These are phyloP conservation scores for Crocallis elinguaria DNA, from an alignment of 2,888 invertebrate species.

Conservation along the genomic window DNA sequence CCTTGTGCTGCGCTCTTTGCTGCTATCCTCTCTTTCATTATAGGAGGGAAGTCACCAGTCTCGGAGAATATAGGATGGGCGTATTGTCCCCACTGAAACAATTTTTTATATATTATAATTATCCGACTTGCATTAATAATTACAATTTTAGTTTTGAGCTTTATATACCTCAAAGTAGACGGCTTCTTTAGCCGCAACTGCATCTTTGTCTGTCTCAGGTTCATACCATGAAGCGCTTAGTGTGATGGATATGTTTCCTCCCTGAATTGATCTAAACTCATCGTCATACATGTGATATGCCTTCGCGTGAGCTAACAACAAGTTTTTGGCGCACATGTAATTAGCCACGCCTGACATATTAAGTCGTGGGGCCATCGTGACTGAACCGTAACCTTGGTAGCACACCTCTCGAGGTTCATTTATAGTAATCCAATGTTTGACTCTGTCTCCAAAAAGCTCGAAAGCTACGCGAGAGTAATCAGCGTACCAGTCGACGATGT, in stretches of 20 bases:
- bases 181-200: slow-evolving; percentile 66
- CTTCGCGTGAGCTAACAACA: slow-evolving; percentile 81
- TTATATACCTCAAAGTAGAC: slow-evolving; percentile 73
- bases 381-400: slow-evolving; percentile 68
- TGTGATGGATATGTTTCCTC: slow-evolving; percentile 45
- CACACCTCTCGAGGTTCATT: slow-evolving; percentile 79
- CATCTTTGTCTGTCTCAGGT: slow-evolving; percentile 73
- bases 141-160: neutral
- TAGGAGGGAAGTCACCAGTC: slow-evolving; percentile 85
- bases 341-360: slow-evolving; percentile 40
- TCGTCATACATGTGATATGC: slow-evolving; percentile 78
- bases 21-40: slow-evolving; percentile 83
- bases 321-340: slow-evolving; percentile 73
- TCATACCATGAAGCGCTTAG: slow-evolving; percentile 59
- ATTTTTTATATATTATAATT: neutral
- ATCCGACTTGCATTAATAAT: neutral
- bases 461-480: slow-evolving; percentile 73
- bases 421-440: slow-evolving; percentile 82
- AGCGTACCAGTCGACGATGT: slow-evolving; percentile 71
- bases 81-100: slow-evolving; percentile 78
- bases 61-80: slow-evolving; percentile 85
- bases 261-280: slow-evolving; percentile 62
- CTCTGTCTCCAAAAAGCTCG: slow-evolving; percentile 72
- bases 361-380: slow-evolving; percentile 46
- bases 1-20: slow-evolving; percentile 84